Evolutionary conservation across 2,113 vertebrate genomes (phyloP).

Genomic region (Pantherophis guttatus): DNA sequence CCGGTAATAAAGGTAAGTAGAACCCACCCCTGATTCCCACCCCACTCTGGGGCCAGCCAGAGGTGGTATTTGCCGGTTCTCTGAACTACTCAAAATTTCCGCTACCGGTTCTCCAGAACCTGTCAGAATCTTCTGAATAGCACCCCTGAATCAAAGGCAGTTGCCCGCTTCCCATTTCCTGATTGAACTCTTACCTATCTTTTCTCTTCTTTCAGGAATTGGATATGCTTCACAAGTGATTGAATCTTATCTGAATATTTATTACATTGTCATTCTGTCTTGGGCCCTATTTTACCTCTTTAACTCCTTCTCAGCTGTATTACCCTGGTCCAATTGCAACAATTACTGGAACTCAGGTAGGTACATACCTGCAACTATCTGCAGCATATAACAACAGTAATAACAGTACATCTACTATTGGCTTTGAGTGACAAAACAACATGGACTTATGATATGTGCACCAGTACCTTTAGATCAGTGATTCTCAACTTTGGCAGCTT

Average conservation of each 20-base stretch:
- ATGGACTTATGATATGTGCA: neutral
- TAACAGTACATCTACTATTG: neutral
- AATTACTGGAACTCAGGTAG: constrained; percentile 90
- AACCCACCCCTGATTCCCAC: too few species aligned
- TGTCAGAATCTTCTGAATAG: too few species aligned
- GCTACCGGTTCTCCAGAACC: too few species aligned
- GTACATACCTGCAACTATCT: neutral
- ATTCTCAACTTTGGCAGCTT: neutral
- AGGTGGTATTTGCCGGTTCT: too few species aligned
- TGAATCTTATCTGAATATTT: constrained; percentile 82
- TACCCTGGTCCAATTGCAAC: constrained; percentile 87
- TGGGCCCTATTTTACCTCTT: constrained; percentile 90
- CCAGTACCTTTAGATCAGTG: neutral
- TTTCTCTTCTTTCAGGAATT: constrained; percentile 71
- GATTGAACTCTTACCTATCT: neutral
- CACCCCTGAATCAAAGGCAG: neutral
- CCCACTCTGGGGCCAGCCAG: too few species aligned
- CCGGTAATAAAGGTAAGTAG: too few species aligned
- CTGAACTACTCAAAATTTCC: too few species aligned
- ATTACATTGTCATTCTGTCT: constrained; percentile 87
- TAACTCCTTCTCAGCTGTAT: constrained; percentile 78
- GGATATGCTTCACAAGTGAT: constrained; percentile 86
- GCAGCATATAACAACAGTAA: neutral
- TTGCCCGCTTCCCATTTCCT: neutral
- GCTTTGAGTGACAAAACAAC: neutral